phyloP scores from a whole-genome alignment of 2,113 vertebrate genomes.

The Asarcornis scutulata region DNA sequence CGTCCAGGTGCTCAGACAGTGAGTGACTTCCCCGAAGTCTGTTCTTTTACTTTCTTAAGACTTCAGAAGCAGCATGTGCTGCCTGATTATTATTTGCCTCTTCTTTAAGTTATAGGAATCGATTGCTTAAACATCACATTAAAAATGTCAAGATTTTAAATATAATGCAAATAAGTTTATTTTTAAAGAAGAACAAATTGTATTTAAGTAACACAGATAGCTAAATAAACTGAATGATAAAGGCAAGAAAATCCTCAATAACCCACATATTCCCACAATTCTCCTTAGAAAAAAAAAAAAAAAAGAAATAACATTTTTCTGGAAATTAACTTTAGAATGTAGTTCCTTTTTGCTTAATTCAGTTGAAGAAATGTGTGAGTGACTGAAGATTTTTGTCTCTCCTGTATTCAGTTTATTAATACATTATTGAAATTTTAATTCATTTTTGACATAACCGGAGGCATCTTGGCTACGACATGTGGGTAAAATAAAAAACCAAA shows the following conservation, averaged over 20 bases:
- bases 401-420: background rate
- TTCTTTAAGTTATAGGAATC: background rate
- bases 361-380: background rate
- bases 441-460: background rate
- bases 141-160: background rate
- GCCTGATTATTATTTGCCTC: background rate
- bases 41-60: slow-evolving; percentile 32
- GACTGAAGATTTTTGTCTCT: background rate
- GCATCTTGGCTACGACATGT: background rate
- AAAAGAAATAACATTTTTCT: background rate
- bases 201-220: background rate
- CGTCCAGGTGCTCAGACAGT: slow-evolving; percentile 56
- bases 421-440: background rate
- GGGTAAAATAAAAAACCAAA: background rate
- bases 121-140: background rate
- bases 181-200: background rate
- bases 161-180: background rate
- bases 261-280: background rate
- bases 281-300: background rate
- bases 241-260: background rate
- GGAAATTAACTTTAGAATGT: background rate
- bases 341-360: background rate
- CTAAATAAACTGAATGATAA: background rate
- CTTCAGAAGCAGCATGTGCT: background rate
- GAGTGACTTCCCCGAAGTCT: slow-evolving; percentile 50